Conservation (phyloP, 2,113 vertebrate genomes). For the Vanacampus margaritifer region DNA sequence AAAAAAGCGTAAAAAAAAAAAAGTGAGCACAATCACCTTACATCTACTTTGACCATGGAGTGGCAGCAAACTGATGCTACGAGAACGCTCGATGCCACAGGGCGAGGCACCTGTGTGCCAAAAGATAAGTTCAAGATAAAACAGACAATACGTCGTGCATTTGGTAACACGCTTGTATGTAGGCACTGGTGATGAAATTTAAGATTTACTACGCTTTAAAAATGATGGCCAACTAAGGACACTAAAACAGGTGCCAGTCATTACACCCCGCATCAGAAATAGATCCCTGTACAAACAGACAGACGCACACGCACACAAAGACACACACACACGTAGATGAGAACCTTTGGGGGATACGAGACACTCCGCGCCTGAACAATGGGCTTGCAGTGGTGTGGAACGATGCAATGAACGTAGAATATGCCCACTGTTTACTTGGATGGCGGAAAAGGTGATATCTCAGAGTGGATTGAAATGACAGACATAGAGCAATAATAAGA, state of each 20-base stretch:
- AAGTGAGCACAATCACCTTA: not conserved
- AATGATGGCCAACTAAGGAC: conserved; percentile 55
- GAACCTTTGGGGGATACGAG: conserved; percentile 26
- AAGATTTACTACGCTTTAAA: conserved; percentile 57
- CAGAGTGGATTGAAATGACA: conserved; percentile 39
- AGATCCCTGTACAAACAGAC: conserved; percentile 35
- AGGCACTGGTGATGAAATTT: conserved; percentile 42
- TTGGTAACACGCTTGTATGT: conserved; percentile 10
- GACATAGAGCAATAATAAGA: conserved; percentile 50
- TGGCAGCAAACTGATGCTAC: not conserved
- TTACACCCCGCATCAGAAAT: conserved; percentile 56
- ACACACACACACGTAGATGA: conserved; percentile 8
- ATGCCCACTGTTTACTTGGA: conserved; percentile 31
- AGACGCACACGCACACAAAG: conserved; percentile 27
- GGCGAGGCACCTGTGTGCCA: not conserved
- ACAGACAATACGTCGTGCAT: conserved; percentile 25
- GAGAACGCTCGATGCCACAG: not conserved
- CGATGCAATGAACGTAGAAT: conserved; percentile 32
- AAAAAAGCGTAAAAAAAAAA: not conserved
- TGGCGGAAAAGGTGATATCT: conserved; percentile 25
- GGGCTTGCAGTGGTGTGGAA: conserved; percentile 34
- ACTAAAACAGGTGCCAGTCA: conserved; percentile 64
- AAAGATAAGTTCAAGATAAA: conserved; percentile 27
- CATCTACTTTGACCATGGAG: not conserved
- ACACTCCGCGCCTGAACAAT: conserved; percentile 30